Percentiles rank a stretch among this genome's conserved stretches.
Evolutionary conservation across 2,888 invertebrate genomes (phyloP).

Genomic region (Limulus polyphemus): DNA sequence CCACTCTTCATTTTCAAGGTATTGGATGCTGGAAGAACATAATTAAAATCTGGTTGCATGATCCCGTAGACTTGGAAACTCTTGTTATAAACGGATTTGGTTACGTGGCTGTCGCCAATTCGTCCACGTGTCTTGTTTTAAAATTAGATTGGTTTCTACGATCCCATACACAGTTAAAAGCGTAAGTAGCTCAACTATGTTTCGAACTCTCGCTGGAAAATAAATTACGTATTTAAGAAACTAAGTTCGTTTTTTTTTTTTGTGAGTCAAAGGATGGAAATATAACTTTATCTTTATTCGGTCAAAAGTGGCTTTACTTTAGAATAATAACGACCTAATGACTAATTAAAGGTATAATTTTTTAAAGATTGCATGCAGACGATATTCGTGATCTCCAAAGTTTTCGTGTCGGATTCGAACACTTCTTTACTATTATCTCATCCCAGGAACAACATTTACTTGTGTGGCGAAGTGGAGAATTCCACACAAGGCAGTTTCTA

Average conservation of each 20-base stretch:
- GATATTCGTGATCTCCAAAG: constrained; percentile 11
- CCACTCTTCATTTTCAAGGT: too few species aligned
- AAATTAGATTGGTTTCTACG: constrained; percentile 10
- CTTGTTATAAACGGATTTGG: constrained; percentile 14
- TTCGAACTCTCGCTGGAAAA: background rate
- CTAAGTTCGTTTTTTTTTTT: too few species aligned
- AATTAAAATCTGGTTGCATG: too few species aligned
- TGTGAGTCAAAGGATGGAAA: too few species aligned
- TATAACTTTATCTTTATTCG: too few species aligned
- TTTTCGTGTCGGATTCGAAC: constrained; percentile 19
- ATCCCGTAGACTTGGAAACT: constrained; percentile 10
- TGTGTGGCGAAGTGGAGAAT: constrained; percentile 12
- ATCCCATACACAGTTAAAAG: constrained; percentile 7
- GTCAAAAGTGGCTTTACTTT: too few species aligned
- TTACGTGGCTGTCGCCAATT: constrained; percentile 12
- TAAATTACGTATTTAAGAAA: too few species aligned
- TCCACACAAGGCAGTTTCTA: constrained; percentile 8
- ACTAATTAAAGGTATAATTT: too few species aligned
- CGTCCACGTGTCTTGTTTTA: constrained; percentile 8
- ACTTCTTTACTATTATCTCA: constrained; percentile 10
- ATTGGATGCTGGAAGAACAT: too few species aligned
- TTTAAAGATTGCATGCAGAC: background rate
- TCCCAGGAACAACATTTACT: constrained; percentile 5
- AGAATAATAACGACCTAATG: too few species aligned
- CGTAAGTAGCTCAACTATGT: constrained; percentile 2